Base-by-base conservation (phyloP, 2,113 vertebrate genomes). In the Crotalus tigris region DNA sequence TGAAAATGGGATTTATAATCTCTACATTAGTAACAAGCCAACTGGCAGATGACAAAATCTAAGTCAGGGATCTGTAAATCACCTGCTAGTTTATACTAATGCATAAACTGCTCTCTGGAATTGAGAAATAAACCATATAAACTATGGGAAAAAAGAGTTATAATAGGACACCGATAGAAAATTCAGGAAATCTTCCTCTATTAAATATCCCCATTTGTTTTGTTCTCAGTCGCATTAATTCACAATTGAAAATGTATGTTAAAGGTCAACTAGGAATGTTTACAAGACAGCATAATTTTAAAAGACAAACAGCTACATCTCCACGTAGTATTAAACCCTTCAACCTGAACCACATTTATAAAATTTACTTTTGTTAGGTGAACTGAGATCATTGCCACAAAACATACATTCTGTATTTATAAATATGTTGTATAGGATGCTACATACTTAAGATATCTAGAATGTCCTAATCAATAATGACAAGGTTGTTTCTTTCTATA, bases 91-190 rank as follows among this genome's bases (percentile, higher is more conserved):
- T 49, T 93, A 33, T n/a, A 64, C 21, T 51, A 49, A 87, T 26
- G 58, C 2, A 93, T 58, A 86, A 89, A 44, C 29, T 13, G 87
- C 81, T 95, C 23, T 93, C 69, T 26, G 53, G 89, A 24, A 90
- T 87, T 88, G 54, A 93, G 93, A 95, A 94, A 54, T 24, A 94
- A 1, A 1, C 81, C 89, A 92, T 46, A 86, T 9, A 85, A 94
- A 39, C 0, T 26, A 86, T 81, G n/a, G 49, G 12, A 93, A 24
- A 21, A 49, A 81, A 87, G 93, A 92, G 24, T 15, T 93, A 51
- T 7, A 94, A 5, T 39, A 85, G 95, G 91, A 53, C 4, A 88
- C 23, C 2, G 7, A 44, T 95, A 49, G 69, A 94, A 11, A 29
- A 93, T 33, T 3, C 7, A 59, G 29, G 91, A 4, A 2, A n/a